A percentile compares a stretch with the other conserved stretches of the same genome.
These are phyloP conservation scores for Agrochola circellaris DNA, from an alignment of 2,888 invertebrate genomes.

Conservation along the genomic window DNA sequence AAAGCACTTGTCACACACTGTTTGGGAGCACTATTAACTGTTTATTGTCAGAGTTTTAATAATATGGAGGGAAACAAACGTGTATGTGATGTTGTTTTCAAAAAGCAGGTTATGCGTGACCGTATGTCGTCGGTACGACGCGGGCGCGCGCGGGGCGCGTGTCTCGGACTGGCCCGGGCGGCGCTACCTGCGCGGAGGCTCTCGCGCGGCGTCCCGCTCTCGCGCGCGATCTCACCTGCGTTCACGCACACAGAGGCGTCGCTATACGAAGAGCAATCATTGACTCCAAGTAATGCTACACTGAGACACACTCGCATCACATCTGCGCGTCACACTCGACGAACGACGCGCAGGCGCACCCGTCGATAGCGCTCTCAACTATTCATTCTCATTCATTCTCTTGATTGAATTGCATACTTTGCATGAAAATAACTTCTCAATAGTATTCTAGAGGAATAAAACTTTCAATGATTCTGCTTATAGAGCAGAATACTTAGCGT, in stretches of 20 bases:
- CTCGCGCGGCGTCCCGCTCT: conserved; percentile 79
- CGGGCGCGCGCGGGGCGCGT: conserved; percentile 85
- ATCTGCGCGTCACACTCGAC: conserved; percentile 34
- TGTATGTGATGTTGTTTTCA: conserved; percentile 76
- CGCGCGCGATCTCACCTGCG: conserved; percentile 79
- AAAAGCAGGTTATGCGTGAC: conserved; percentile 75
- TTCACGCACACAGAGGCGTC: conserved; percentile 64
- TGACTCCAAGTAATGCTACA: conserved; percentile 56
- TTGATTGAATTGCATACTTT: conserved; percentile 35
- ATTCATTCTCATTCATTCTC: conserved; percentile 53
- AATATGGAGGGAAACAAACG: conserved; percentile 58
- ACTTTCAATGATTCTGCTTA: conserved; percentile 10
- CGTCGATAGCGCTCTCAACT: conserved; percentile 39
- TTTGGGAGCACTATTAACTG: conserved; percentile 44
- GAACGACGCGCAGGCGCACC: conserved; percentile 38
- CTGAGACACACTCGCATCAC: conserved; percentile 31
- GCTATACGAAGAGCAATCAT: conserved; percentile 63
- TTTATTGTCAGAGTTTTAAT: conserved; percentile 38
- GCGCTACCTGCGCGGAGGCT: conserved; percentile 83
- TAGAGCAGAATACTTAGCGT: background rate
- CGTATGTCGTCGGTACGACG: conserved; percentile 73
- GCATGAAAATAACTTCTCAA: conserved; percentile 19
- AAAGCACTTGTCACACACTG: conserved; percentile 70
- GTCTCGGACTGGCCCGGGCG: conserved; percentile 77
- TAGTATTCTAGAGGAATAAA: conserved; percentile 8